Conservation (phyloP, 2,797 vertebrate genomes). For the Periparus ater region DNA sequence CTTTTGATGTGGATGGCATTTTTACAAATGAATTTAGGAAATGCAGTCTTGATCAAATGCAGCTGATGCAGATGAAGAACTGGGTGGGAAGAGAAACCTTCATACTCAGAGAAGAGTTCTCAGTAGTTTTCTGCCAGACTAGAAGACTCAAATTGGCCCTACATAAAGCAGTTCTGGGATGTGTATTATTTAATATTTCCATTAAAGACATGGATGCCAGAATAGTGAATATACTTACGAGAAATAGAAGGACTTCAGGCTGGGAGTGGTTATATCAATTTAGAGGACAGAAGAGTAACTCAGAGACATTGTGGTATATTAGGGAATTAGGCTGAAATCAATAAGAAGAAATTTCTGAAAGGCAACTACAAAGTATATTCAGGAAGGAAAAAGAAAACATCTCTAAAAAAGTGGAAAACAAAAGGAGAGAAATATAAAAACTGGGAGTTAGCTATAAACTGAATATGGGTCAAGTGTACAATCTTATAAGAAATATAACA, state of each 20-base stretch:
- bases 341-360: not conserved
- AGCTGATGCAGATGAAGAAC: not conserved
- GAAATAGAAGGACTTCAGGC: not conserved
- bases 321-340: not conserved
- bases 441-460: not conserved
- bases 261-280: not conserved
- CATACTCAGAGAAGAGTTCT: not conserved
- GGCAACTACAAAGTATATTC: not conserved
- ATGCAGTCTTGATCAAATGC: not conserved
- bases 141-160: not conserved
- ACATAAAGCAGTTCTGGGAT: not conserved
- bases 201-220: not conserved
- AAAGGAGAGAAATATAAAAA: not conserved
- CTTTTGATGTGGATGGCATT: not conserved
- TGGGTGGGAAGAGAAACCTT: not conserved
- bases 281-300: not conserved
- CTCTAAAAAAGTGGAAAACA: not conserved
- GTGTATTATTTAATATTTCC: constrained; percentile 4
- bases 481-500: not conserved
- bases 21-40: not conserved
- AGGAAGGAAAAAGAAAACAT: not conserved
- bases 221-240: not conserved
- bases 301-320: not conserved
- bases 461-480: not conserved
- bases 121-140: not conserved